These are phyloP conservation scores for Lysandra bellargus DNA, from an alignment of 2,888 invertebrate genomes.

Conservation along the genomic window DNA sequence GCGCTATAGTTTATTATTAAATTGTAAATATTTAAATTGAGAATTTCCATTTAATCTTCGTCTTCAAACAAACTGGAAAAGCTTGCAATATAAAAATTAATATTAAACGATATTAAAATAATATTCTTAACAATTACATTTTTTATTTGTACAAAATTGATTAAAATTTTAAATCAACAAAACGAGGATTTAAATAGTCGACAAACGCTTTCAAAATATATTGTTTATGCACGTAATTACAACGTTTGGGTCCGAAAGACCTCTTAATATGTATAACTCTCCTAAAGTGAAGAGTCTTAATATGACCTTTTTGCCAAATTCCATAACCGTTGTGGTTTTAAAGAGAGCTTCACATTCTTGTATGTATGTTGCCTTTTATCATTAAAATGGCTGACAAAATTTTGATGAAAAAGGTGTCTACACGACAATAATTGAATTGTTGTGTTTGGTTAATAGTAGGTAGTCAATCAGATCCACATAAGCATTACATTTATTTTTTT, in stretches of 20 bases:
- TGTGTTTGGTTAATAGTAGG: too few species aligned
- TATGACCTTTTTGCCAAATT: background rate
- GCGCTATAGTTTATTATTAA: background rate
- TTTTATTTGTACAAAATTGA: background rate
- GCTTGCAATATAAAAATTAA: background rate
- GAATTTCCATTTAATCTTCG: background rate
- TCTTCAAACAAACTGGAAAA: background rate
- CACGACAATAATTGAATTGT: background rate
- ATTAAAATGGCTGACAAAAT: background rate
- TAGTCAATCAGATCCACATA: background rate
- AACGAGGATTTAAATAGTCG: background rate
- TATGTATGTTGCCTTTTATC: background rate
- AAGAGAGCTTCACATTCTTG: background rate
- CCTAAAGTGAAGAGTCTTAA: conserved; percentile 2
- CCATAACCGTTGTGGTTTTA: background rate
- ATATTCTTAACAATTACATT: background rate
- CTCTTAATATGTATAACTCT: background rate
- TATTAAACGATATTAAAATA: background rate
- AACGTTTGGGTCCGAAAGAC: background rate
- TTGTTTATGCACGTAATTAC: background rate
- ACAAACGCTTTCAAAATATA: background rate
- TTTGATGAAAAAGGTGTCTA: background rate
- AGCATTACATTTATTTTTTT: too few species aligned
- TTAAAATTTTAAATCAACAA: background rate
- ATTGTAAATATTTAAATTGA: background rate